A percentile compares a stretch with the other conserved stretches of the same genome.
Evolutionary conservation across 92 coral and sea anemone genomes (phyloP).

Genomic region (Phymanthus crucifer): DNA sequence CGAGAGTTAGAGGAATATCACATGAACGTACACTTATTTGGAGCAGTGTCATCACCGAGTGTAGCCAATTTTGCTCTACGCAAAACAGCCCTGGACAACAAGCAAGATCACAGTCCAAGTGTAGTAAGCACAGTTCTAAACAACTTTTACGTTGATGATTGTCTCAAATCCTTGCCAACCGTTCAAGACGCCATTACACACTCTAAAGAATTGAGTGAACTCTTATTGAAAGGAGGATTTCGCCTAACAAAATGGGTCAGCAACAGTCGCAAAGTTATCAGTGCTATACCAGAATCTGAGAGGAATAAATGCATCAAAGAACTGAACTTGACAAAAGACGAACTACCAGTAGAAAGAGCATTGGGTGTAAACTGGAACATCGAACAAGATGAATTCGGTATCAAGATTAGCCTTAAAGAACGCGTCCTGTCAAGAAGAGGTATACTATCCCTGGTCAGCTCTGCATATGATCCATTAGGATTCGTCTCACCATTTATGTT

Average conservation of each 20-base stretch:
- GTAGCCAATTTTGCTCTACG: constrained; percentile 10
- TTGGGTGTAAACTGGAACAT: constrained; percentile 14
- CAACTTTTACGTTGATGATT: constrained; percentile 26
- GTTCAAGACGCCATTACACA: background rate
- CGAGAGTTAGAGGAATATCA: constrained; percentile 7
- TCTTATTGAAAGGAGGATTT: constrained; percentile 15
- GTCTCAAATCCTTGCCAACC: constrained; percentile 13
- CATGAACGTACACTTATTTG: constrained; percentile 11
- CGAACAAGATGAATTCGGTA: background rate
- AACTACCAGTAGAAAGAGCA: constrained; percentile 15
- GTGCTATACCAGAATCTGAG: constrained; percentile 8
- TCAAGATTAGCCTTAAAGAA: background rate
- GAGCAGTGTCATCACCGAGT: constrained; percentile 14
- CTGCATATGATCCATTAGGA: constrained; percentile 22
- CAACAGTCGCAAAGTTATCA: background rate
- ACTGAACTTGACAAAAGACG: constrained; percentile 6
- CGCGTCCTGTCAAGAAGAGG: background rate
- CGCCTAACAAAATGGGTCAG: constrained; percentile 19
- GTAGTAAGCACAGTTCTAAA: background rate
- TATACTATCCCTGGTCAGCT: constrained; percentile 10
- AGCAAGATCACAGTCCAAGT: background rate
- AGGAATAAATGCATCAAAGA: constrained; percentile 14
- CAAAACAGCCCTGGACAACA: constrained; percentile 9
- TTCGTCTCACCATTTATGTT: constrained; percentile 7
- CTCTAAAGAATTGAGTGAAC: background rate